Conservation (phyloP, 2,113 vertebrate species). For the Heloderma charlesbogerti region DNA sequence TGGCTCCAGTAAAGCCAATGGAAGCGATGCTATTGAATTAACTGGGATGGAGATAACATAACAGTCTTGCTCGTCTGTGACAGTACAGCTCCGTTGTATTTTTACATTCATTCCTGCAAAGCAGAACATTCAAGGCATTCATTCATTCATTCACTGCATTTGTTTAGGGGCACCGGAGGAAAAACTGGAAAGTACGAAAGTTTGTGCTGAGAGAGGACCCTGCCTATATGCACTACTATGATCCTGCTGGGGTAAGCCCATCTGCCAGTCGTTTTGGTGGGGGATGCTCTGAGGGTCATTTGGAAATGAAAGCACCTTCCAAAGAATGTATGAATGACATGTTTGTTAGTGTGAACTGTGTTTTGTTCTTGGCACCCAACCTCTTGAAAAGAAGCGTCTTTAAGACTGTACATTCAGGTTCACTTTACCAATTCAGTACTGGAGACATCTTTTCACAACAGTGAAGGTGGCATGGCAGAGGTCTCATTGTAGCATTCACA, state of each 20-base stretch:
- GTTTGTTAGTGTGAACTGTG: not conserved
- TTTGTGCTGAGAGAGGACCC: conserved; percentile 94
- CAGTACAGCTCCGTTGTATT: not conserved
- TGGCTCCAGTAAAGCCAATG: not conserved
- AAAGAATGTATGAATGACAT: not conserved
- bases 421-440: not conserved
- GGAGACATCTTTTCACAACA: not conserved
- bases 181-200: conserved; percentile 99
- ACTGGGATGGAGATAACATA: not conserved
- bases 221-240: conserved; percentile 96
- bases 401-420: not conserved
- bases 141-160: not conserved
- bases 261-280: not conserved
- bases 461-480: not conserved
- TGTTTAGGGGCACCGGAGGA: conserved; percentile 90
- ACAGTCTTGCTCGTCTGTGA: not conserved
- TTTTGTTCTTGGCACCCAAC: not conserved
- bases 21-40: not conserved
- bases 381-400: not conserved
- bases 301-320: not conserved
- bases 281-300: not conserved
- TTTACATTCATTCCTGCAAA: not conserved
- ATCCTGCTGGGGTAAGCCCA: conserved; percentile 88
- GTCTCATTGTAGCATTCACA: not conserved
- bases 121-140: not conserved